Base-by-base conservation (phyloP, 1,140 invertebrate species). In the Magallana ariakensis region DNA sequence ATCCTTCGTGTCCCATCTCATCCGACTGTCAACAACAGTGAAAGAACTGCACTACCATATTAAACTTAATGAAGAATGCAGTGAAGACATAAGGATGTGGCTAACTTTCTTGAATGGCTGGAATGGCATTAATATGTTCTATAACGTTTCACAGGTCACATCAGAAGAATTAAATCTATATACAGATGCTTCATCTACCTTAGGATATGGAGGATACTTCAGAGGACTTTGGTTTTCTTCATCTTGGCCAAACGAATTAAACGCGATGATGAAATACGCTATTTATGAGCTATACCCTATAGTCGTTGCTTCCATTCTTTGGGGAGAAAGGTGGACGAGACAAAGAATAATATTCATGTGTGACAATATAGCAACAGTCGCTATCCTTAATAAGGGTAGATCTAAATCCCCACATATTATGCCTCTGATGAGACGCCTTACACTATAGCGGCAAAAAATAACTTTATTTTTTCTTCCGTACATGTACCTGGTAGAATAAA, bases 351-450 rank as follows among this genome's bases (percentile, higher is more conserved):
- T 85, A 15, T 88, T 90, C 66, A 26, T 57, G 15, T 90, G 87
- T 85, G 87, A 88, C 55, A 90, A 89, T 55, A 13, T 54, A 54
- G 58, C 89, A 55, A 86, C 80, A 70, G 89, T 89, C 9, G 56
- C 22, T 19, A 46, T 46, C 33, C 33, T 46, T 46, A 46, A 2
- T 46, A 46, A 46, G 33, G 33, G 33, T 46, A n/a, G 33, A 46
- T 46, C 33, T 4, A 46, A 46, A 46, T 46, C 33, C 33, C 33
- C 33, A 46, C 33, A 46, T 46, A 46, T 46, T 46, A 84, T 85
- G 87, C 15, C 15, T n/a, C 46, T 86, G 19, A 83, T 83, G 80
- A 19, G 80, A 8, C 53, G 16, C 15, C 19, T 85, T 10, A 87
- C 66, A 10, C 54, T 55, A 56, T n/a, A n/a, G n/a, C n/a, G n/a